phyloP scores from a whole-genome alignment of 2,888 invertebrate species.

The Charanyca ferruginea region DNA sequence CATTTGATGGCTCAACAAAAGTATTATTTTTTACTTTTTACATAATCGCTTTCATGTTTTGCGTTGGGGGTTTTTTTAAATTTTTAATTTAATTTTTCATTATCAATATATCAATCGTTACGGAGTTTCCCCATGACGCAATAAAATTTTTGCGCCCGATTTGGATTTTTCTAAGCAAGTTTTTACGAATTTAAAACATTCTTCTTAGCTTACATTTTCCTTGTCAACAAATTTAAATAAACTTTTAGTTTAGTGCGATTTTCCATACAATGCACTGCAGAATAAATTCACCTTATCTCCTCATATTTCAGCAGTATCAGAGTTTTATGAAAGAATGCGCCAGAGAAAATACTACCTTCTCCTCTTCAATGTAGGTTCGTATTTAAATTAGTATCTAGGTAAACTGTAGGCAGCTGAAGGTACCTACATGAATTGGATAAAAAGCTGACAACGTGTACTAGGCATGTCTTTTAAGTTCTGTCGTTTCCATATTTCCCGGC shows the following conservation, averaged over 20 bases:
- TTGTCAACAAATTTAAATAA: not conserved
- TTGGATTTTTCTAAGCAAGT: not conserved
- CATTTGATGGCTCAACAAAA: too few relatives aligned
- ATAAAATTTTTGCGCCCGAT: not conserved
- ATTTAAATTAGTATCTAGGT: not conserved
- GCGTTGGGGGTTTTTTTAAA: too few relatives aligned
- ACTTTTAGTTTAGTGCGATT: not conserved
- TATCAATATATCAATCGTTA: not conserved
- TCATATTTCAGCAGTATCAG: constrained; percentile 21
- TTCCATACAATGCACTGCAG: not conserved
- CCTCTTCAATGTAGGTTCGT: not conserved
- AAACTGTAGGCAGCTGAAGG: not conserved
- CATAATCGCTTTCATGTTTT: too few relatives aligned
- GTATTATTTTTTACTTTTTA: too few relatives aligned
- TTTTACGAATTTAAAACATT: not conserved
- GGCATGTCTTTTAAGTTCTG: too few relatives aligned
- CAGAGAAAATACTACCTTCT: not conserved
- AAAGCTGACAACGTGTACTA: not conserved
- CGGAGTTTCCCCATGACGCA: constrained; percentile 1
- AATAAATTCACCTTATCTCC: constrained; percentile 8
- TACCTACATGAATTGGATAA: not conserved
- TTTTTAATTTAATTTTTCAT: not conserved
- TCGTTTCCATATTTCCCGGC: too few relatives aligned
- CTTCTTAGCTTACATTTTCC: not conserved
- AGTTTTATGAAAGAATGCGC: constrained; percentile 5